Evolutionary conservation across 2,113 vertebrate genomes (phyloP).

Genomic region (Cryptoleucopteryx plumbea): DNA sequence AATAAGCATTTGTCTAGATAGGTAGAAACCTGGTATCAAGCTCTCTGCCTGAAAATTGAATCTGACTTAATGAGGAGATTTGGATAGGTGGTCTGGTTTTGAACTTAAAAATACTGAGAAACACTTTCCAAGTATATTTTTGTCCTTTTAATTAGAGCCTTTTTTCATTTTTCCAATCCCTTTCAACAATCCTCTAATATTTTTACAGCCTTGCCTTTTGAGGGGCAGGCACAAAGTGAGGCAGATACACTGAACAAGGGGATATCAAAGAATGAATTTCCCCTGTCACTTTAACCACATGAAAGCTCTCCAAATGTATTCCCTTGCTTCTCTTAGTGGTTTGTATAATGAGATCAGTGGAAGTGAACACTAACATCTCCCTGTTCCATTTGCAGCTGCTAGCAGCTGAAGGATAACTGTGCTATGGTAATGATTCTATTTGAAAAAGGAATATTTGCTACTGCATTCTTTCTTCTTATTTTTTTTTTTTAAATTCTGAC

Average conservation of each 20-base stretch:
- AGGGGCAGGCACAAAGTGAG: slow-evolving; percentile 40
- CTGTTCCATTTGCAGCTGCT: slow-evolving; percentile 55
- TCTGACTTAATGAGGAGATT: slow-evolving; percentile 34
- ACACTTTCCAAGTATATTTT: slow-evolving; percentile 40
- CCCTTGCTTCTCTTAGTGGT: slow-evolving; percentile 66
- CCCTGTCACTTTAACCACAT: slow-evolving; percentile 60
- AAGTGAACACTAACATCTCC: slow-evolving; percentile 60
- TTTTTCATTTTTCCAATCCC: not conserved
- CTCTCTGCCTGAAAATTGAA: slow-evolving; percentile 1
- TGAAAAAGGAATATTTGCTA: slow-evolving; percentile 60
- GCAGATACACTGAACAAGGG: slow-evolving; percentile 58
- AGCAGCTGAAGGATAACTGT: slow-evolving; percentile 47
- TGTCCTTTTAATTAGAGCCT: slow-evolving; percentile 41
- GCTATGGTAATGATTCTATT: slow-evolving; percentile 52
- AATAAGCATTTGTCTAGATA: not conserved
- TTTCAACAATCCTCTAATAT: slow-evolving; percentile 19
- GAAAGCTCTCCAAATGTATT: slow-evolving; percentile 68
- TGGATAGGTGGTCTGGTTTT: slow-evolving; percentile 36
- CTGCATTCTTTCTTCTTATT: slow-evolving; percentile 10
- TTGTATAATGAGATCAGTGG: slow-evolving; percentile 70
- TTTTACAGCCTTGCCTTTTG: slow-evolving; percentile 25
- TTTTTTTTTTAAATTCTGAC: not conserved
- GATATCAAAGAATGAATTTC: slow-evolving; percentile 67
- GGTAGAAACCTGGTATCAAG: not conserved
- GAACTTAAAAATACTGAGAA: slow-evolving; percentile 42